A percentile compares a stretch with the other conserved stretches of the same genome.
phyloP scores from a whole-genome alignment of 2,113 vertebrate species.

The Loxodonta africana region DNA sequence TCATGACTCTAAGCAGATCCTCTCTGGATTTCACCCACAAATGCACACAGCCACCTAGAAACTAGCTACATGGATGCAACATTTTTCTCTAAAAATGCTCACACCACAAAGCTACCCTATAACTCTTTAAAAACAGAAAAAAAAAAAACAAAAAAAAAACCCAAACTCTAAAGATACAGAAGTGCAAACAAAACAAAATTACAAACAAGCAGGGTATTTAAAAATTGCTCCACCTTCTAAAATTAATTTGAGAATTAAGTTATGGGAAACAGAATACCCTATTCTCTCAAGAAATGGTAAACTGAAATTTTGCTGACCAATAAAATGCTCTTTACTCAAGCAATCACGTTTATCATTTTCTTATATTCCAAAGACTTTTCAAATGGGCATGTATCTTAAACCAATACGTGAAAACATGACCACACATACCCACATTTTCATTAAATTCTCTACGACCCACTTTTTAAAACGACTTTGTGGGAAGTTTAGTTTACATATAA shows the following conservation, averaged over 20 bases:
- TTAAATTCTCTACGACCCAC: background rate
- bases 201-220: background rate
- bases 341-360: slow-evolving; percentile 39
- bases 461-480: background rate
- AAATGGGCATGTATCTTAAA: background rate
- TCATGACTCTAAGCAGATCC: background rate
- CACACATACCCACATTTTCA: background rate
- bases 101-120: background rate
- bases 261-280: background rate
- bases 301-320: slow-evolving; percentile 49
- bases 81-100: background rate
- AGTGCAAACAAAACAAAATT: background rate
- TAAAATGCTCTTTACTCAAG: slow-evolving; percentile 21
- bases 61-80: background rate
- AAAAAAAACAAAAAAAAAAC: background rate
- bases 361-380: background rate
- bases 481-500: background rate
- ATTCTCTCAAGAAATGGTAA: background rate
- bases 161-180: background rate
- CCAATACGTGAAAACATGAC: background rate
- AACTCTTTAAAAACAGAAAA: background rate
- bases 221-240: background rate
- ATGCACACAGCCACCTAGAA: background rate
- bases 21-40: background rate
- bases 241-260: background rate